These are phyloP conservation scores for Tenthredo mesomela DNA, from an alignment of 2,888 invertebrate genomes.

Conservation along the genomic window DNA sequence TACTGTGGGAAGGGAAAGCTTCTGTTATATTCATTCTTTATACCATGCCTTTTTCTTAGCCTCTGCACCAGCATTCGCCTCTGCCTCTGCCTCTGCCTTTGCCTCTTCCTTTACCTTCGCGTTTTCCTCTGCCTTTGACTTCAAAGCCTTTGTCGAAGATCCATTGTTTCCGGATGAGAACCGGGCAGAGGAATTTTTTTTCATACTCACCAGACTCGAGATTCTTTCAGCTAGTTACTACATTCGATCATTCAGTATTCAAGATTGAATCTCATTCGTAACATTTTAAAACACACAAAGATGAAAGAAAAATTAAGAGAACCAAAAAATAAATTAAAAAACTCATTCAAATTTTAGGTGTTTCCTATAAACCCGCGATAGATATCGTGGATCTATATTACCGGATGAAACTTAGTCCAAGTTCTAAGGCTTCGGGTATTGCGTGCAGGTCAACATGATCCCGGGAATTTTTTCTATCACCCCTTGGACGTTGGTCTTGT, in stretches of 20 bases:
- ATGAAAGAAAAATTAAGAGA: neutral
- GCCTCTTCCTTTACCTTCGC: neutral
- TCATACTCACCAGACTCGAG: neutral
- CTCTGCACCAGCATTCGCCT: neutral
- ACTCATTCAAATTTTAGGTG: neutral
- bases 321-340: neutral
- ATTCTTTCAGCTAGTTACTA: neutral
- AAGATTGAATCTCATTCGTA: neutral
- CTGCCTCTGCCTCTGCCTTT: neutral
- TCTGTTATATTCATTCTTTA: constrained; percentile 36
- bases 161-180: constrained; percentile 48
- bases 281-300: neutral
- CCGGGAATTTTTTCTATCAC: constrained; percentile 17
- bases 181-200: constrained; percentile 15
- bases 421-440: constrained; percentile 38
- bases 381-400: neutral
- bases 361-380: neutral
- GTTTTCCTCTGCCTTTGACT: constrained; percentile 20
- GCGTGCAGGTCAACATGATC: constrained; percentile 15
- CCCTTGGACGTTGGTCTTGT: neutral
- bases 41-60: constrained; percentile 20
- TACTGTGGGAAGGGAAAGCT: constrained; percentile 51
- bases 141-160: constrained; percentile 45
- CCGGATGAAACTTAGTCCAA: constrained; percentile 19
- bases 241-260: neutral